Evolutionary conservation across 35 echinoderm and acorn worm genomes (phyloP), one percentile per base, ranked within the genome.

Genomic region (Stichopus chloronotus): DNA sequence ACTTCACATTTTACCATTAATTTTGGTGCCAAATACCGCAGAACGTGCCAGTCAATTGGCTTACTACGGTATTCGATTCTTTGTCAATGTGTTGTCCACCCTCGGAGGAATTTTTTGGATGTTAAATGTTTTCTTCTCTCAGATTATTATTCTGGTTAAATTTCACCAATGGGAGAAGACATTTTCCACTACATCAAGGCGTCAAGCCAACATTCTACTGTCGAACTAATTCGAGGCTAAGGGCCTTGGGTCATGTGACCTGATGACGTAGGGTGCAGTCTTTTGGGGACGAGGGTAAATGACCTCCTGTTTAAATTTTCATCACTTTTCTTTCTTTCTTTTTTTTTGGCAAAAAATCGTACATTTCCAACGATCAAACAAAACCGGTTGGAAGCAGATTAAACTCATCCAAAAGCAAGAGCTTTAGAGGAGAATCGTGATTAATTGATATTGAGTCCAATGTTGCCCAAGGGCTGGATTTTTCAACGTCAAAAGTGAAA

Each of bases 401-500:
- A 74, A 74, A 74, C 30, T 43, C 30, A n/a, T n/a, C 22, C 17
- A 74, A 74, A 74, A 74, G 69, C 69, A 16, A 74, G 69, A 74
- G 69, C 69, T 19, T 20, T 19, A 16, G 69, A 74, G 22, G 22
- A 74, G 30, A n/a, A 6, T 74, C 69, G 69, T 74, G 69, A 74
- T 74, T 74, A 74, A 74, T 74, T 74, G 69, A 74, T 74, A 74
- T 74, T 74, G 69, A 74, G 69, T 74, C 69, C 69, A 74, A 74
- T 74, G 22, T 74, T 74, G 69, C 69, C 69, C 19, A 14, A n/a
- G 69, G 69, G 69, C 69, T 74, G 69, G 69, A 74, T 74, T 74
- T 74, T 74, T 74, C 69, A 74, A 74, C 69, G 69, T 74, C 69
- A 74, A 74, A 74, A 74, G 22, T 74, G 69, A n/a, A 74, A 74